Base-by-base conservation (phyloP, 2,888 invertebrate species). In the Podotricha telesiphe region DNA sequence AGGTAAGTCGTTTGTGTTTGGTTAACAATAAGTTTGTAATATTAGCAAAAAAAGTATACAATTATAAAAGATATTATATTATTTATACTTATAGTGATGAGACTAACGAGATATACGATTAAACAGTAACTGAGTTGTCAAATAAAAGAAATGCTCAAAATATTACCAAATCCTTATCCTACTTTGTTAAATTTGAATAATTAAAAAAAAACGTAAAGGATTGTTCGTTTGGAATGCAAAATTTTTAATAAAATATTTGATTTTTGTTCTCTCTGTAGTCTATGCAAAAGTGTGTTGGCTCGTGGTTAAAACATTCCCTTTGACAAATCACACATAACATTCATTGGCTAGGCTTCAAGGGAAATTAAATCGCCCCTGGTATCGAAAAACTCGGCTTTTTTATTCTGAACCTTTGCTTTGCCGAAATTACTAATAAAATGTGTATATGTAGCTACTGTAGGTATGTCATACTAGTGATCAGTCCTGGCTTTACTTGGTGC, bases 291-390 rank as follows among this genome's bases (percentile, higher is more conserved):
- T 53, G 15, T 20, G 61, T 61, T 56, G 42, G 28, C 6, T 4
- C 28, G 28, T 28, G 28, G 51, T 22, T 51, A 73, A 71, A 75
- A 76, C 72, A 75, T 74, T 75, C 78, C 56, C 67, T 71, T 74
- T 74, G 74, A 74, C 68, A 64, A 67, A 69, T 66, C 61, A 40
- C 65, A 55, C 55, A 59, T 51, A 65, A 68, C 68, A 68, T 50
- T 62, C 68, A 66, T 68, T 71, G 71, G 71, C 71, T 40, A 62
- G 40, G 58, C 20, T 68, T 68, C 71, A 71, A 71, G 68, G 58
- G 58, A 62, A 65, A 65, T 65, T 47, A 40, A 65, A 47, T 61
- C 65, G 53, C 53, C 59, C 61, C 48, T 61, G 37, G 53, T 50
- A 67, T 67, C 47, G 50, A 53, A 45, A 67, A 67, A 47, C 53